A percentile compares a stretch with the other conserved stretches of the same genome.
These are phyloP conservation scores for Odontocerum albicorne DNA, from an alignment of 2,888 invertebrate species.

Conservation along the genomic window DNA sequence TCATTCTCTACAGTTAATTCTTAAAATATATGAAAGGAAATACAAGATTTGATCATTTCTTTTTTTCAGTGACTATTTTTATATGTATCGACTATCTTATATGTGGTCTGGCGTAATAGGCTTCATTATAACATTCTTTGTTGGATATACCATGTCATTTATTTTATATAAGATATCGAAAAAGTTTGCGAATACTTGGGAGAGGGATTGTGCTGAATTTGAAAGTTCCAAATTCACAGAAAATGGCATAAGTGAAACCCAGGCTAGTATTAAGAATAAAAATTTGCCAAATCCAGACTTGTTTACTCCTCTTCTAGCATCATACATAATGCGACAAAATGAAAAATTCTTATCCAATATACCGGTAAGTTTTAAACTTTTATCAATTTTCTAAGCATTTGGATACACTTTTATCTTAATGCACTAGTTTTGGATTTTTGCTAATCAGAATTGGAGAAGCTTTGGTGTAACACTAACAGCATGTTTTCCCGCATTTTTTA, in stretches of 20 bases:
- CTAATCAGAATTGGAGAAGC: too few relatives aligned
- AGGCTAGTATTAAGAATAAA: not conserved
- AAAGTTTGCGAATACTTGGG: conserved; percentile 28
- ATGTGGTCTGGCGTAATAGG: conserved; percentile 69
- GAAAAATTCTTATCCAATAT: conserved; percentile 12
- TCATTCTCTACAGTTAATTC: too few relatives aligned
- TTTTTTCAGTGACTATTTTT: conserved; percentile 54
- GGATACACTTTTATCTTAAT: too few relatives aligned
- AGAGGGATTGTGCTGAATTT: too few relatives aligned
- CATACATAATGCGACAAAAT: conserved; percentile 39
- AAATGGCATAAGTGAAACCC: not conserved
- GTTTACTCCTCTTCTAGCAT: conserved; percentile 44
- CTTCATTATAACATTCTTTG: conserved; percentile 50
- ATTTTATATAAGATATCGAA: conserved; percentile 27
- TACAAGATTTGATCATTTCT: too few relatives aligned
- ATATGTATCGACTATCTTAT: conserved; percentile 72
- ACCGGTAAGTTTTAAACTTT: too few relatives aligned
- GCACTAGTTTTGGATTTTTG: too few relatives aligned
- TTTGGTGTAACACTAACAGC: too few relatives aligned
- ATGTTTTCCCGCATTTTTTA: too few relatives aligned
- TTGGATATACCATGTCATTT: conserved; percentile 48
- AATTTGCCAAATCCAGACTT: conserved; percentile 42
- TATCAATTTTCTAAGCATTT: too few relatives aligned
- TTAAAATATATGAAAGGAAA: too few relatives aligned
- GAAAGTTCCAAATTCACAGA: not conserved